Conservation (phyloP, 2,888 invertebrate genomes). For the Stenoptilia bipunctidactyla region DNA sequence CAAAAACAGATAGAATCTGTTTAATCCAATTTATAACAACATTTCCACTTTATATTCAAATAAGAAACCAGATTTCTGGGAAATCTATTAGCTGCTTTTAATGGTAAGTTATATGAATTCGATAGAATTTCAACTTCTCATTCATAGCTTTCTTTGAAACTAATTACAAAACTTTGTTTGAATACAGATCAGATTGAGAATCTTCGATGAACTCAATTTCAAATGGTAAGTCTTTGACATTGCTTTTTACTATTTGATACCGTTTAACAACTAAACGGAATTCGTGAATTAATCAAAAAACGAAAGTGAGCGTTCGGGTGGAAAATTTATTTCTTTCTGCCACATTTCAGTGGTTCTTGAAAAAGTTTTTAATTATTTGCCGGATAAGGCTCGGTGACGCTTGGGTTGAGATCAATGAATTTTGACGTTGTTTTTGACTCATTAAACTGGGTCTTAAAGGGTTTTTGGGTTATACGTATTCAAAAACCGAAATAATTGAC, state of each 20-base stretch:
- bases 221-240: too few species aligned
- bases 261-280: too few species aligned
- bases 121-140: too few species aligned
- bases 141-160: too few species aligned
- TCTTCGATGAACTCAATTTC: too few species aligned
- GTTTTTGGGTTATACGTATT: too few species aligned
- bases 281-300: too few species aligned
- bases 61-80: slow-evolving; percentile 2
- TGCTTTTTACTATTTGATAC: too few species aligned
- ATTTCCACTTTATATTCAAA: slow-evolving; percentile 4
- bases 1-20: slow-evolving; percentile 19
- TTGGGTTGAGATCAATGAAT: slow-evolving; percentile 32
- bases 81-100: too few species aligned
- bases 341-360: slow-evolving; percentile 51
- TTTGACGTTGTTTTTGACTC: slow-evolving; percentile 27
- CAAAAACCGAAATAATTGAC: too few species aligned
- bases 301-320: slow-evolving; percentile 46
- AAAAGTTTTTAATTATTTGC: slow-evolving; percentile 61
- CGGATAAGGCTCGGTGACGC: slow-evolving; percentile 43
- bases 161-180: too few species aligned
- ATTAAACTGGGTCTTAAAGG: slow-evolving; percentile 15
- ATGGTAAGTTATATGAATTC: background rate
- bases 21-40: slow-evolving; percentile 8
- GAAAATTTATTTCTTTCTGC: slow-evolving; percentile 58
- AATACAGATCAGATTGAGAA: too few species aligned